Conservation (phyloP, 2,113 vertebrate genomes). For the Pycnonotus jocosus region DNA sequence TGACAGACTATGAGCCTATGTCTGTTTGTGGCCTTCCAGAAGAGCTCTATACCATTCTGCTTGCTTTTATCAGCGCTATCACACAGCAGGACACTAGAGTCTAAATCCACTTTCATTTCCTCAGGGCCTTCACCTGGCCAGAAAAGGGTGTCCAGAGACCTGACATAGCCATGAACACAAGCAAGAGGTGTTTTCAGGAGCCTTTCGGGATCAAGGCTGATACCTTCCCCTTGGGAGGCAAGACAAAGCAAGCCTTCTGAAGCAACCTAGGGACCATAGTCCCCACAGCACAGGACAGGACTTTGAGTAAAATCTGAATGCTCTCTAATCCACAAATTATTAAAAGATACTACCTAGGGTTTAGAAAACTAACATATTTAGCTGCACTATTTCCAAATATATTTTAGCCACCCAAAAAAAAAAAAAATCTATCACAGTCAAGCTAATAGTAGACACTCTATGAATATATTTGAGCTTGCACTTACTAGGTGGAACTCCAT, state of each 20-base stretch:
- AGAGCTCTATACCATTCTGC: neutral
- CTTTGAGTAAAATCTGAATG: neutral
- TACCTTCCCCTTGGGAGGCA: neutral
- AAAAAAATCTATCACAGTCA: neutral
- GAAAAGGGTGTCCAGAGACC: neutral
- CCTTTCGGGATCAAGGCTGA: neutral
- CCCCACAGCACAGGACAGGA: neutral
- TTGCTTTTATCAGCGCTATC: neutral
- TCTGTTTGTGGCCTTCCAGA: neutral
- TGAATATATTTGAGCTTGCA: neutral
- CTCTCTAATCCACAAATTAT: neutral
- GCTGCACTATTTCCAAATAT: neutral
- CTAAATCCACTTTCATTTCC: neutral
- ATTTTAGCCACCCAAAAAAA: neutral
- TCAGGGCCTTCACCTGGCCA: neutral
- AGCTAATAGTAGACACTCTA: neutral
- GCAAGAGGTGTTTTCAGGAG: neutral
- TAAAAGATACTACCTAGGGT: neutral
- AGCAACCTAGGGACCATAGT: fast-evolving
- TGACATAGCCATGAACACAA: neutral
- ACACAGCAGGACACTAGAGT: neutral
- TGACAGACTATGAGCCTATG: neutral
- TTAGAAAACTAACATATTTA: neutral
- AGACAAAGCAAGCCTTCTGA: neutral
- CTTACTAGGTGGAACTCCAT: neutral